These are phyloP conservation scores for Bradypus variegatus DNA, from an alignment of 2,797 vertebrate genomes.

Conservation along the genomic window DNA sequence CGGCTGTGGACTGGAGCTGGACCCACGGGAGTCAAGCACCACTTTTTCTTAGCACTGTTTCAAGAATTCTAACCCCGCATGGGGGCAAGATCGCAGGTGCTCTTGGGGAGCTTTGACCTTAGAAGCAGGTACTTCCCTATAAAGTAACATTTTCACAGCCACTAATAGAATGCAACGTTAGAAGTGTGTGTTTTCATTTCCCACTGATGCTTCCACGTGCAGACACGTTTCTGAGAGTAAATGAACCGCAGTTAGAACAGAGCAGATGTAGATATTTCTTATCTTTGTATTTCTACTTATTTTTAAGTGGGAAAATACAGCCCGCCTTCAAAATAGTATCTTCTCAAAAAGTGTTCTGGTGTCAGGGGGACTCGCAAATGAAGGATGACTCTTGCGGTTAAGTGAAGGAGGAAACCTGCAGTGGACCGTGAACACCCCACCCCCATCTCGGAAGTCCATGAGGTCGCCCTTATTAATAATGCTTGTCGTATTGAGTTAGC, in stretches of 20 bases:
- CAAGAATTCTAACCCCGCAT: neutral
- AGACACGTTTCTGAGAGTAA: neutral
- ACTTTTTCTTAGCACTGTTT: neutral
- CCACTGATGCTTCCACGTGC: neutral
- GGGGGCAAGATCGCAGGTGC: slow-evolving; percentile 48
- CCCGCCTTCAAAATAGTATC: neutral
- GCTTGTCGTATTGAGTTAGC: neutral
- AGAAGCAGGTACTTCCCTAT: neutral
- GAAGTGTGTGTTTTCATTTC: neutral
- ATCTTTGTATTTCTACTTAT: neutral
- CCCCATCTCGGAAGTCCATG: neutral
- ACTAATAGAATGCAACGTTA: neutral
- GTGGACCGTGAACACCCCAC: neutral
- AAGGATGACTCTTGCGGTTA: neutral
- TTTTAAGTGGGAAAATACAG: neutral
- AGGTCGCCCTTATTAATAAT: neutral
- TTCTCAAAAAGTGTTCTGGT: neutral
- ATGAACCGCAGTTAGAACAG: neutral
- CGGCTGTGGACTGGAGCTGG: neutral
- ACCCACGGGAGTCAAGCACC: neutral
- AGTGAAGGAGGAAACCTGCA: neutral
- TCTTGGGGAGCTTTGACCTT: neutral
- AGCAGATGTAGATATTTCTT: neutral
- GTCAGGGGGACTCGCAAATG: neutral
- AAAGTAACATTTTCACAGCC: neutral